phyloP scores from a whole-genome alignment of 2,888 invertebrate species.

The Loripinus fragilis region DNA sequence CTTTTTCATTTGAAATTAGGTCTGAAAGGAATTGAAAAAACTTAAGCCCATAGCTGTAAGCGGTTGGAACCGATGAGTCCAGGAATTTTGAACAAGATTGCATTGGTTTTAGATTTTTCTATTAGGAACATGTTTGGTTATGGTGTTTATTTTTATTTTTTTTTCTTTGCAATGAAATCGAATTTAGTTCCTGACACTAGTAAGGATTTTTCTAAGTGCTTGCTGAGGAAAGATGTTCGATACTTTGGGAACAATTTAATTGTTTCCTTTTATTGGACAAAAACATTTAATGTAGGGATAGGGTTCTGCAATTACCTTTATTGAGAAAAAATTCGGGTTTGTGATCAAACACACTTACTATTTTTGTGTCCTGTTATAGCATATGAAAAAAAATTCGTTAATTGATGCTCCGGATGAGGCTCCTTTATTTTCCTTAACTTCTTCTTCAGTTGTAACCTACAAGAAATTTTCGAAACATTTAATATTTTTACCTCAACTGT shows the following conservation, averaged over 20 bases:
- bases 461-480: not conserved
- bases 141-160: slow-evolving; percentile 5
- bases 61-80: not conserved
- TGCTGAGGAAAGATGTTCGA: not conserved
- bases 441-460: not conserved
- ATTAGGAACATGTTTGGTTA: not conserved
- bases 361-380: not conserved
- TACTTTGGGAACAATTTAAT: not conserved
- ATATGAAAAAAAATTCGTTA: not conserved
- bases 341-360: not conserved
- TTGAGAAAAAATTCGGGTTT: no score
- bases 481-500: not conserved
- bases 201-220: not conserved
- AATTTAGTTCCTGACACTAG: not conserved
- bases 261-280: not conserved
- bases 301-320: not conserved
- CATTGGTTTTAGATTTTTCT: not conserved
- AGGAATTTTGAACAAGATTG: not conserved
- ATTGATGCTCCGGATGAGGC: not conserved
- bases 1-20: not conserved
- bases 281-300: not conserved
- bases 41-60: not conserved
- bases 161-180: slow-evolving; percentile 1
- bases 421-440: not conserved
- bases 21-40: not conserved